Evolutionary conservation across 2,797 vertebrate genomes (phyloP), one percentile per base, ranked within the genome.

Genomic region (Silurus lanzhouensis): DNA sequence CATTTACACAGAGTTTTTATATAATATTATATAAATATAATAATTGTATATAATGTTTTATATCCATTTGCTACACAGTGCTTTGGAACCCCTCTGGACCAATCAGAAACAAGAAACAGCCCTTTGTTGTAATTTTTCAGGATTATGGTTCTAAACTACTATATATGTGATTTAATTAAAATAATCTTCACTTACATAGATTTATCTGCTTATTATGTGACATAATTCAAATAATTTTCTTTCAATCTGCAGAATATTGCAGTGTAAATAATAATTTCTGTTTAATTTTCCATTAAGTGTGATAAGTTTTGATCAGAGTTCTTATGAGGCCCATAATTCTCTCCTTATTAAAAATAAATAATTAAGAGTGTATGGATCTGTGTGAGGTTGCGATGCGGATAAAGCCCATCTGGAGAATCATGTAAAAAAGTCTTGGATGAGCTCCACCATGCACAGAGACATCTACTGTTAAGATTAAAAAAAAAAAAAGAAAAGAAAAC

Each of bases 341-440:
- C 67, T 81, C 77, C 15, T 1, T 68, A 55, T 55, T 85, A 31
- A 81, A 80, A 63, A 79, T 0, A 61, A 68, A 10, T 22, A 5
- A 44, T 78, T 63, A 72, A 70, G 72, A 72, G 77, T 6, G n/a
- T n/a, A 31, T 66, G 72, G n/a, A 66, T 61, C 60, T 38, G 80
- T 6, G 25, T 25, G 68, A 64, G 46, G 20, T 20, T 17, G 6
- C 3, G 80, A 76, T 81, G 57, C 3, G 27, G 57, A 78, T 17
- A 78, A 78, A 22, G 10, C 44, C 27, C 61, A 57, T 46, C 77
- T 85, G 76, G n/a, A 81, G 61, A 60, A 57, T 55, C 1, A 5
- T 64, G 27, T 57, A 25, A 82, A 76, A 74, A 48, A 48, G 60
- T 52, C 20, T 63, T 67, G 12, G 19, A 0, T 3, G 46, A 27